A percentile compares a stretch with the other conserved stretches of the same genome.
Evolutionary conservation across 2,113 vertebrate species (phyloP).

Genomic region (Lepidothrix coronata): DNA sequence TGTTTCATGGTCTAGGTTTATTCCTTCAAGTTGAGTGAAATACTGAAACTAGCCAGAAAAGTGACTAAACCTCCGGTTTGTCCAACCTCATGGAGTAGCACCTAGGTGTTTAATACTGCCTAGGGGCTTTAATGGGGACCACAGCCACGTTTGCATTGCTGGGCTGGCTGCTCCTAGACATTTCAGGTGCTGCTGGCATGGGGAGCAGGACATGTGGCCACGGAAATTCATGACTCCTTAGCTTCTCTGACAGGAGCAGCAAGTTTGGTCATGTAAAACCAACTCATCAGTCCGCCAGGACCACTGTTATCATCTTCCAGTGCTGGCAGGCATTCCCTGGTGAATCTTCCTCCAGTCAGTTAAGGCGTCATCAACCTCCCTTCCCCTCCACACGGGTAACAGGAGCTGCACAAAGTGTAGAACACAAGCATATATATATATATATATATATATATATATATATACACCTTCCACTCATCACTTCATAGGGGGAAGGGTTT

Average conservation of each 20-base stretch:
- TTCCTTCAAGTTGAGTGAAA: background rate
- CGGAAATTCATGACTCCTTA: background rate
- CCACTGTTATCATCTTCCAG: background rate
- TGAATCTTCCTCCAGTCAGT: background rate
- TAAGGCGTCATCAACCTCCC: background rate
- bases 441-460: no score
- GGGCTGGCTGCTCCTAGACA: background rate
- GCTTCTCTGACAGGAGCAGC: background rate
- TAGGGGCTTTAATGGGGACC: background rate
- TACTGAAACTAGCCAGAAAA: background rate
- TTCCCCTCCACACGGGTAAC: rapidly evolving
- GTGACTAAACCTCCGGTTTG: background rate
- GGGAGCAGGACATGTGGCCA: rapidly evolving
- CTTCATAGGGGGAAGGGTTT: background rate
- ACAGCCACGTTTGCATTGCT: background rate
- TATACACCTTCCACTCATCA: background rate
- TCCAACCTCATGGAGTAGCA: background rate
- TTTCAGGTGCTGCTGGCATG: background rate
- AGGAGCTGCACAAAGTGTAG: background rate
- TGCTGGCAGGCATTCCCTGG: background rate
- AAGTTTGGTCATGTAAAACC: background rate
- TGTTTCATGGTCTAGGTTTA: background rate
- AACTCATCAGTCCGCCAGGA: background rate
- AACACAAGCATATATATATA: background rate
- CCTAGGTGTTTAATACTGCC: background rate